phyloP scores from a whole-genome alignment of 1,140 invertebrate genomes.

The Drosophila orena region DNA sequence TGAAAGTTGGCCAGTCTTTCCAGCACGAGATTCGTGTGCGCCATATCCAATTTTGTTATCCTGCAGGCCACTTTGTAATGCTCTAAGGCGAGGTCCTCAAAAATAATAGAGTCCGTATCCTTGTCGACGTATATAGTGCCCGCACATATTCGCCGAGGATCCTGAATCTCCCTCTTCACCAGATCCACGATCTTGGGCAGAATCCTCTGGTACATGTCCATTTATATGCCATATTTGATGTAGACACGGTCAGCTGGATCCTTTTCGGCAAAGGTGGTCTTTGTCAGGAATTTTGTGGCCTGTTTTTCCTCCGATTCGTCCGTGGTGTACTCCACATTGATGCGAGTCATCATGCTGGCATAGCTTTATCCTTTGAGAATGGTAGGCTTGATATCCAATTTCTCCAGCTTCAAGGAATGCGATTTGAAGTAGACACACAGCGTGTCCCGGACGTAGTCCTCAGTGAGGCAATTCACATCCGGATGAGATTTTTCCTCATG shows the following conservation, averaged over 20 bases:
- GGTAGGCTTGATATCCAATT: constrained; percentile 43
- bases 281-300: constrained; percentile 50
- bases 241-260: constrained; percentile 47
- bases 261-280: constrained; percentile 59
- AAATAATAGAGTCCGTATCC: constrained; percentile 48
- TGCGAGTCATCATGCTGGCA: constrained; percentile 62
- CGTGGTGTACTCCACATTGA: constrained; percentile 47
- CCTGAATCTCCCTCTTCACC: constrained; percentile 39
- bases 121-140: constrained; percentile 65
- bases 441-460: constrained; percentile 58
- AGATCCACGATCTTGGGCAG: constrained; percentile 57
- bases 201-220: constrained; percentile 67
- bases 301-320: constrained; percentile 3
- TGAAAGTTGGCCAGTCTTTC: constrained; percentile 86
- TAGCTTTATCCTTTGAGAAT: constrained; percentile 66
- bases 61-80: constrained; percentile 86
- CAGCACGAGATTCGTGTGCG: constrained; percentile 85
- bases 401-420: constrained; percentile 54
- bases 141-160: constrained; percentile 62
- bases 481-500: constrained; percentile 2
- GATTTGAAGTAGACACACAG: constrained; percentile 51
- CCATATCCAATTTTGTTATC: constrained; percentile 85
- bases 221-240: constrained; percentile 57
- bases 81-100: constrained; percentile 82
- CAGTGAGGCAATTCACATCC: constrained; percentile 62